Base-by-base conservation (phyloP, 2,113 vertebrate species). In the Zapornia atra region DNA sequence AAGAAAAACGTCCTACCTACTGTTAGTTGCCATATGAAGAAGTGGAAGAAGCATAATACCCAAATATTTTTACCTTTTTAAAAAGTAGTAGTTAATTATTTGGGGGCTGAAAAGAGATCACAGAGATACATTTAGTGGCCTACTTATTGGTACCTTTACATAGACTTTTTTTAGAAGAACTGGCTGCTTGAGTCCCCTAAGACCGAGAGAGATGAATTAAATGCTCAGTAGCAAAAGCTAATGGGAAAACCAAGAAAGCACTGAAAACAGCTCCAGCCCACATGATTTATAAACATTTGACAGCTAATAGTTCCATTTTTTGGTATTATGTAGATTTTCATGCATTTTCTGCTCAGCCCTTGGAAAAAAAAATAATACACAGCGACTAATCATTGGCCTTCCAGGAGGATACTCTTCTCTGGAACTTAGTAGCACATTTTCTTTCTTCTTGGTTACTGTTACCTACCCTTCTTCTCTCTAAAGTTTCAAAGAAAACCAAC, bases 201-300 rank as follows among this genome's bases (percentile, higher is more conserved):
- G 82, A 71, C 84, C 6, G 7, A 54, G 21, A 4, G 40, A 96
- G 57, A 69, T 34, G 15, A 91, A 92, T 82, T 80, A 87, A 91
- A 88, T 14, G 50, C 51, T 88, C 75, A 83, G 66, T 15, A 92
- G 50, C n/a, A 94, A 95, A 90, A 90, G 54, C 46, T 86, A 92
- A 86, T 15, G 26, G 70, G 82, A 93, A 93, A 96, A 92, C 51
- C 61, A 68, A 66, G 64, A 73, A 80, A 87, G 63, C 54, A 73
- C 10, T 33, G 16, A 88, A 50, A 82, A 5, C 34, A 88, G 29
- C 51, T 75, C 56, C 56, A 92, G 57, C 38, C 60, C 86, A 72
- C 75, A 19, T 60, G 66, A 82, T 89, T 92, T 88, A 59, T 40
- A 90, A 34, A 21, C 10, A 29, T 65, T 69, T 76, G 59, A 76